Base-by-base conservation (phyloP, 2,888 invertebrate species). In the Abrostola triplasia region DNA sequence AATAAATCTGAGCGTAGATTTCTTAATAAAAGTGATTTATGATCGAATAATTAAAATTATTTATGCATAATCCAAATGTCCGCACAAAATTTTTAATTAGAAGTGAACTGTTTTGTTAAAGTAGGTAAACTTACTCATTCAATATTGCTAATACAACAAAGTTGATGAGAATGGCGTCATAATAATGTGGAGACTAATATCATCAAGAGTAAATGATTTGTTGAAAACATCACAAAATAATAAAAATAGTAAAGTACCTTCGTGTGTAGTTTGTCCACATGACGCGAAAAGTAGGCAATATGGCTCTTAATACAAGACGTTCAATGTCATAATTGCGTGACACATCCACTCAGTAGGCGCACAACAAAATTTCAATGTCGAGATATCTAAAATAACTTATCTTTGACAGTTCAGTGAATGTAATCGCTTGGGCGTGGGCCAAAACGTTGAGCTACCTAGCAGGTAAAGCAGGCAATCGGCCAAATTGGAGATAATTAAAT, bases 301-400 rank as follows among this genome's bases (percentile, higher is more conserved):
- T 77, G 56, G 58, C 82, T 79, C 79, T 84, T 81, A 81, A 80
- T 80, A 13, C 76, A 73, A 81, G 75, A 77, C 72, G 64, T 70
- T 76, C 84, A 87, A 85, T 86, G 87, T 85, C 88, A 85, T 75
- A 70, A 74, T 64, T 59, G 75, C 63, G 64, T 86, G 88, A 87
- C 88, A 88, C 84, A 85, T 84, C 78, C 82, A 83, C 83, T 84
- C 55, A 48, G 62, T 58, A 72, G 78, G 67, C 76, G 76, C 76
- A 73, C 78, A 74, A 82, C 84, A 84, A 85, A 84, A 84, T 90
- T 91, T 93, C 94, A 94, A 93, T 93, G 93, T 90, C 94, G 85
- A 80, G 76, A 86, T 87, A 92, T 88, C 92, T 90, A 93, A 94
- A 94, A 94, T 94, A 93, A 93, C 93, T 94, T 93, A 94, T 92